Base-by-base conservation (phyloP, 2,113 vertebrate genomes). In the Eubucco bourcierii region DNA sequence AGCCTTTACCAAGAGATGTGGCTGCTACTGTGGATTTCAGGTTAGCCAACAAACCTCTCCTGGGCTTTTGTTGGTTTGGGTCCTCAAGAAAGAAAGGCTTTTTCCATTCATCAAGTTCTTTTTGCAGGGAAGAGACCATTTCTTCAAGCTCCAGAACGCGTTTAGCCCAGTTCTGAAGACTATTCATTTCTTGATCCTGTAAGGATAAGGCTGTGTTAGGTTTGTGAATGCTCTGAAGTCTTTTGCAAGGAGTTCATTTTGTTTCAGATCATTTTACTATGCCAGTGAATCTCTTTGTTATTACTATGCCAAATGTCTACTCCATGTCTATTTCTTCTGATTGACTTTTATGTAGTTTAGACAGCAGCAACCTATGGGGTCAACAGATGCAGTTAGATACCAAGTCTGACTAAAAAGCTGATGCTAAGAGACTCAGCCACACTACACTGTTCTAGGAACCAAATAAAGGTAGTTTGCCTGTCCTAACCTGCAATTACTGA, bases 41-140 rank as follows among this genome's bases (percentile, higher is more conserved):
- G 95, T 98, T 98, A 58, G 98, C 97, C 41, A 99, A 96, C 23
- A 99, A 97, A 52, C 98, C 96, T 71, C 94, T 97, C 80, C 93
- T 98, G 15, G 92, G 61, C 83, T 98, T 98, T 23, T 95, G 73
- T 77, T 90, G 95, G 20, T 97, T 96, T 2, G 94, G 58, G 5
- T 97, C 97, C n/a, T 97, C 96, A 41, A 53, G 12, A 24, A 94
- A 78, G n/a, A 76, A 31, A 21, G 90, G 68, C 25, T 96, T 98
- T 41, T 95, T 91, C 25, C 60, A 53, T 65, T 93, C 80, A 0
- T 92, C 84, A 14, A 97, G 95, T 85, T 99, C 97, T 41, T 95
- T 96, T 73, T 97, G 98, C 7, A 99, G 93, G 3, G 83, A 94
- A 8, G 90, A 78, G 4, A 98, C 95, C 68, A 97, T 98, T 63